Evolutionary conservation across 1,140 invertebrate species (phyloP).

Genomic region (Aporrectodea caliginosa): DNA sequence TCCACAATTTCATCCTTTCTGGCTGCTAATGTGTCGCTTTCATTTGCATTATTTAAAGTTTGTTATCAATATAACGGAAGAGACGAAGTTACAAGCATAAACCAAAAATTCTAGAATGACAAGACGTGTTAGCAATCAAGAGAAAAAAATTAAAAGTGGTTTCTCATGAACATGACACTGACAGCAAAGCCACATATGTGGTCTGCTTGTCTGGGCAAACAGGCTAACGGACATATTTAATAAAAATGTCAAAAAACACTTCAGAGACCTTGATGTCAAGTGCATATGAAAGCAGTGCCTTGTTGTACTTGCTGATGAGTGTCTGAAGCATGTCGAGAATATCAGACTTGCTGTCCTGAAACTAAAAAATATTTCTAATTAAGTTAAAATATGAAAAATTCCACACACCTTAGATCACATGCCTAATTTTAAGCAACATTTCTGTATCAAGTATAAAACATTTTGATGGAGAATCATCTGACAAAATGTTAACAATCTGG

Average conservation of each 20-base stretch:
- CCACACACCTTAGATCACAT: not conserved
- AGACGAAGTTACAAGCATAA: not conserved
- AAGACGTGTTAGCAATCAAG: not conserved
- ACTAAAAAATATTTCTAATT: constrained; percentile 33
- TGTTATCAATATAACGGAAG: too few species aligned
- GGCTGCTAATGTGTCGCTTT: too few species aligned
- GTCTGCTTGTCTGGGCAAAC: too few species aligned
- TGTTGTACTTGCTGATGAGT: constrained; percentile 42
- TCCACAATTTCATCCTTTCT: too few species aligned
- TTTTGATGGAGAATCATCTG: not conserved
- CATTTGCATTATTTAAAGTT: too few species aligned
- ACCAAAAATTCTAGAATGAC: not conserved
- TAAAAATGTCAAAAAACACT: too few species aligned
- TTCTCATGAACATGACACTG: not conserved
- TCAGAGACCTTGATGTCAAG: constrained; percentile 52
- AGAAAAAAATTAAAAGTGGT: not conserved
- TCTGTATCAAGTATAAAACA: not conserved
- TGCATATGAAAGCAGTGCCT: constrained; percentile 46
- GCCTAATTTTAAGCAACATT: not conserved
- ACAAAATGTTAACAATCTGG: not conserved
- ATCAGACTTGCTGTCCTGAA: constrained; percentile 40
- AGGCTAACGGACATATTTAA: too few species aligned
- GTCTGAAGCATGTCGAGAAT: constrained; percentile 41
- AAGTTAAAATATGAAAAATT: not conserved
- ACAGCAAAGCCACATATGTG: not conserved